Conservation (phyloP, 2,888 invertebrate species). For the Agapostemon virescens region DNA sequence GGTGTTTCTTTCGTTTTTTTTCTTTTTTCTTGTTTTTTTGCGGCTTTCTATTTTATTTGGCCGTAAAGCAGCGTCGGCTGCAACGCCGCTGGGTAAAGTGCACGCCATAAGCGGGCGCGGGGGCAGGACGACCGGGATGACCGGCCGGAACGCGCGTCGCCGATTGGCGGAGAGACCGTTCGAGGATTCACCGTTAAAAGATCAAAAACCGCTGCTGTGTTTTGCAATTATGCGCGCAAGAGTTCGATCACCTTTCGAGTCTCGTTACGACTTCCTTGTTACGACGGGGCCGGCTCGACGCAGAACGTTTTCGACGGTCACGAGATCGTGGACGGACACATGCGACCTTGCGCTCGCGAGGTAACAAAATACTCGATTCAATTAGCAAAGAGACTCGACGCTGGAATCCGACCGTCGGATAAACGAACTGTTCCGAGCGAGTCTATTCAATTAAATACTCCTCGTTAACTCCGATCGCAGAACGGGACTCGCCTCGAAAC, state of each 20-base stretch:
- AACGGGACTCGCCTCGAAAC: neutral
- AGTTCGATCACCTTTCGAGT: constrained; percentile 6
- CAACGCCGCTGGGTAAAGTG: constrained; percentile 48
- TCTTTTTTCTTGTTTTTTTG: no score
- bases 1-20: constrained; percentile 20
- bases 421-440: neutral
- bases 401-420: neutral
- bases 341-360: neutral
- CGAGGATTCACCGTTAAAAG: constrained; percentile 55
- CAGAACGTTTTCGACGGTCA: neutral
- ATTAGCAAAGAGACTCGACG: neutral
- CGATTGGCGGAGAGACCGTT: constrained; percentile 41
- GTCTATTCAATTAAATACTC: constrained; percentile 9
- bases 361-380: constrained; percentile 1
- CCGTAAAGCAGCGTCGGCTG: constrained; percentile 49
- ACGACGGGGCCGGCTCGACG: neutral
- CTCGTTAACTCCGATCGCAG: neutral
- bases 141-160: constrained; percentile 21
- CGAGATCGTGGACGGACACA: neutral
- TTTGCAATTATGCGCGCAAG: constrained; percentile 39
- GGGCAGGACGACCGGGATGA: constrained; percentile 21
- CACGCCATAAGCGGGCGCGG: constrained; percentile 4
- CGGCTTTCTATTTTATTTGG: constrained; percentile 54
- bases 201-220: constrained; percentile 35
- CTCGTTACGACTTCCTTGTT: constrained; percentile 50